Evolutionary conservation across 2,888 invertebrate genomes (phyloP).

Genomic region (Caenorhabditis sp.): DNA sequence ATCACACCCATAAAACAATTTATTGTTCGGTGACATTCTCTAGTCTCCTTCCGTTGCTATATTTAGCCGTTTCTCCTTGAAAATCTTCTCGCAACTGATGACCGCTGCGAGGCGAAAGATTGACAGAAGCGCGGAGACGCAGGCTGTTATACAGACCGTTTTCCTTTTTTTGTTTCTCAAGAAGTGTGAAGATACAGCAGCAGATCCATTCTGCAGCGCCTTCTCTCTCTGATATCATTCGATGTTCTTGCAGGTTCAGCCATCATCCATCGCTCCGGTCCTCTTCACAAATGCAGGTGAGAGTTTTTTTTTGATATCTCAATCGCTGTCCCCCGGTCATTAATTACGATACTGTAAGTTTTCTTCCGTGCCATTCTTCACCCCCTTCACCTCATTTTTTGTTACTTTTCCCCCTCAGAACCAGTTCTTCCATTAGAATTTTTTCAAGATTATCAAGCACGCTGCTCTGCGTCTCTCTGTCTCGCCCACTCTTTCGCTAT

Average conservation of each 20-base stretch:
- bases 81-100: constrained; percentile 9
- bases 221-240: background rate
- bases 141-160: background rate
- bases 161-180: background rate
- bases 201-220: background rate
- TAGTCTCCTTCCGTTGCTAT: too few relatives aligned
- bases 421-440: constrained; percentile 32
- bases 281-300: constrained; percentile 4
- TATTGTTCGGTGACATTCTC: too few relatives aligned
- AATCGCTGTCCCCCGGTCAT: background rate
- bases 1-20: background rate
- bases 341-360: background rate
- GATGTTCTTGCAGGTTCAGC: constrained; percentile 8
- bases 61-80: constrained; percentile 18
- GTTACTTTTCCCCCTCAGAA: constrained; percentile 16
- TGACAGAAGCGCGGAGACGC: background rate
- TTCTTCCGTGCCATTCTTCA: constrained; percentile 1
- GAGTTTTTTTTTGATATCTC: background rate
- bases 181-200: constrained; percentile 10
- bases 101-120: background rate
- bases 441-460: constrained; percentile 33
- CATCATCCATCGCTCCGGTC: background rate
- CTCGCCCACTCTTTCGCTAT: constrained; percentile 5
- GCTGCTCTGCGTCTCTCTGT: constrained; percentile 18
- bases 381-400: background rate